Conservation (phyloP, 2,113 vertebrate species). For the Corvus moneduloides region DNA sequence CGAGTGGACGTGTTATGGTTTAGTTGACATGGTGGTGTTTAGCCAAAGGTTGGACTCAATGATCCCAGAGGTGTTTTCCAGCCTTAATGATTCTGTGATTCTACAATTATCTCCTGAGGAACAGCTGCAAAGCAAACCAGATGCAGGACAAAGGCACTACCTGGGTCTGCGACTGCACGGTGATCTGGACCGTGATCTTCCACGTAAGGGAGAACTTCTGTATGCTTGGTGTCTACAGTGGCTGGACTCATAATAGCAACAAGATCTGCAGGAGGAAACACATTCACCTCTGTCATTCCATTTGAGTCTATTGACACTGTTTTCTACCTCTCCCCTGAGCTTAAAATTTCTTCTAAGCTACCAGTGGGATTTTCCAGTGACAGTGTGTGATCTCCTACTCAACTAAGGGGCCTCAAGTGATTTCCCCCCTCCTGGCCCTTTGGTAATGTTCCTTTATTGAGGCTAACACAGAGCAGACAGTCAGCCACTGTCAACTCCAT, state of each 20-base stretch:
- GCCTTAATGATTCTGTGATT: not conserved
- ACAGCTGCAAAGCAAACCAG: not conserved
- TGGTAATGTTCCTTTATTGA: conserved; percentile 35
- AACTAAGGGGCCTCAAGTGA: conserved; percentile 10
- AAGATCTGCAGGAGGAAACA: conserved; percentile 80
- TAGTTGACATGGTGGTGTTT: not conserved
- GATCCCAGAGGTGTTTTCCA: not conserved
- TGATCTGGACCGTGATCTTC: conserved; percentile 81
- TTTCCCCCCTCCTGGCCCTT: not conserved
- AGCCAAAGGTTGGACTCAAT: not conserved
- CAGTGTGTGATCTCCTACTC: not conserved
- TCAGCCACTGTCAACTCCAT: conserved; percentile 41
- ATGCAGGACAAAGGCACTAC: conserved; percentile 61
- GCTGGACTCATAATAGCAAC: conserved; percentile 84
- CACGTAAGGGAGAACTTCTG: conserved; percentile 81
- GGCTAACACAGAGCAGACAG: conserved; percentile 16
- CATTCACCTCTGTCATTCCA: conserved; percentile 21
- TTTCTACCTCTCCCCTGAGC: not conserved
- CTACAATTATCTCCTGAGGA: not conserved
- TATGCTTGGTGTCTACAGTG: conserved; percentile 81
- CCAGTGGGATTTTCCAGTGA: conserved; percentile 14
- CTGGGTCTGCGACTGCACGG: conserved; percentile 88
- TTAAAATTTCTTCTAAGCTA: not conserved
- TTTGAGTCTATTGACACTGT: not conserved
- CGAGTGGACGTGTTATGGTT: rapidly evolving